Conservation (phyloP, 2,113 vertebrate species). For the Sitta europaea region DNA sequence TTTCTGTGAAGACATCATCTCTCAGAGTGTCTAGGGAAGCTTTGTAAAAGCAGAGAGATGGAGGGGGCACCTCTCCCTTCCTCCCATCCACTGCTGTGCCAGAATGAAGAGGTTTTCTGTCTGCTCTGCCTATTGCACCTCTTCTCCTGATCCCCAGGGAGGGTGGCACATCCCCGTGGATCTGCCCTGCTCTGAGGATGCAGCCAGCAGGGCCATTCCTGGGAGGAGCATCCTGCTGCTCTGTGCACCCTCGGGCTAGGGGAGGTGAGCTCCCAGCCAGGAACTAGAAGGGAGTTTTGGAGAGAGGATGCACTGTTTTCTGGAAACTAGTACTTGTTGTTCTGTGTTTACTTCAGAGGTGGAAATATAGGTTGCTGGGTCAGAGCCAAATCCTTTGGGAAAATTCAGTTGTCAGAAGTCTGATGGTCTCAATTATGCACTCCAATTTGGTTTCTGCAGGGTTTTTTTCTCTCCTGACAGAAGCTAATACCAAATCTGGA, state of each 20-base stretch:
- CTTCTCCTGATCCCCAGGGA: background rate
- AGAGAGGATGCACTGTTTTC: background rate
- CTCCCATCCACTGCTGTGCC: background rate
- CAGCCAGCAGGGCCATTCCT: background rate
- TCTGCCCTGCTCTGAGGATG: background rate
- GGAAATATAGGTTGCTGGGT: background rate
- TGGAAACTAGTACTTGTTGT: background rate
- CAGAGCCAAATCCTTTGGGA: background rate
- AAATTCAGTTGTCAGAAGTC: background rate
- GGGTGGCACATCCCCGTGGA: background rate
- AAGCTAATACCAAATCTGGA: background rate
- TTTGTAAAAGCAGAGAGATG: background rate
- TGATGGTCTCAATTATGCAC: background rate
- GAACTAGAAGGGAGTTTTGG: background rate
- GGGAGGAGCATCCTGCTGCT: background rate
- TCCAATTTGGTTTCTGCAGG: background rate
- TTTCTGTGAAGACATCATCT: constrained; percentile 17
- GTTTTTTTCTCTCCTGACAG: background rate
- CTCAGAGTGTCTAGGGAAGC: background rate
- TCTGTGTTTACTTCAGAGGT: background rate
- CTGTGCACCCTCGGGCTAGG: background rate
- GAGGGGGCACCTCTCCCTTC: background rate
- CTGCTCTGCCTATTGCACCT: background rate
- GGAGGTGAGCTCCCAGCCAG: background rate
- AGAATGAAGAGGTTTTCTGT: constrained; percentile 8